Conservation (phyloP, 2,888 invertebrate genomes). For the Andricus quercusramuli region DNA sequence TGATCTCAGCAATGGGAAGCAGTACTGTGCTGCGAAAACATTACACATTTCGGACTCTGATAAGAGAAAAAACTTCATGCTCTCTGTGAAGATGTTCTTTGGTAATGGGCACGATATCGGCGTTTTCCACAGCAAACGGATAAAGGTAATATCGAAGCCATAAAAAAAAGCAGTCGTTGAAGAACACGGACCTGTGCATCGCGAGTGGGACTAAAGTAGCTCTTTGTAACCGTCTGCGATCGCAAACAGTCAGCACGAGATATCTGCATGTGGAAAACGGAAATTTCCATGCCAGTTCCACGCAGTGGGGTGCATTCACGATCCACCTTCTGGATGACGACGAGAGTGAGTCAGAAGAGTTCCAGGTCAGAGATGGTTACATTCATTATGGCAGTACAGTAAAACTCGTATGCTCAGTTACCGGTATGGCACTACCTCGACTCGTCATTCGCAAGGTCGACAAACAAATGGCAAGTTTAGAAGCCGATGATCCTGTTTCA, state of each 20-base stretch:
- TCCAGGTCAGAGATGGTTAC: slow-evolving; percentile 94
- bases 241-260: slow-evolving; percentile 99
- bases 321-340: slow-evolving; percentile 99
- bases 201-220: slow-evolving; percentile 99
- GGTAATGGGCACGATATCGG: slow-evolving; percentile 99
- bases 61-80: slow-evolving; percentile 99
- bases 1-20: slow-evolving; percentile 97
- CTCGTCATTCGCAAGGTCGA: slow-evolving; percentile 97
- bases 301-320: slow-evolving; percentile 99
- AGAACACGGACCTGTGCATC: slow-evolving; percentile 99
- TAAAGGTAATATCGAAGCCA: slow-evolving; percentile 99
- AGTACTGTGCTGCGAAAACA: slow-evolving; percentile 99
- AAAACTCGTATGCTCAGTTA: slow-evolving; percentile 98
- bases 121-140: slow-evolving; percentile 98
- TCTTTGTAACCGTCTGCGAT: slow-evolving; percentile 97
- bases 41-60: slow-evolving; percentile 99
- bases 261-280: slow-evolving; percentile 99
- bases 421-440: slow-evolving; percentile 98
- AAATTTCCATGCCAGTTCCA: slow-evolving; percentile 99
- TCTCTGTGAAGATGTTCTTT: slow-evolving; percentile 99
- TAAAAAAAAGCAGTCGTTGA: slow-evolving; percentile 99
- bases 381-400: slow-evolving; percentile 99
- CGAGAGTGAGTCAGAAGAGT: slow-evolving; percentile 98
- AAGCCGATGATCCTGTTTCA: slow-evolving; percentile 99
- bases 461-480: slow-evolving; percentile 98